Conservation (phyloP, 2,888 invertebrate species). For the Leptopilina myrica region DNA sequence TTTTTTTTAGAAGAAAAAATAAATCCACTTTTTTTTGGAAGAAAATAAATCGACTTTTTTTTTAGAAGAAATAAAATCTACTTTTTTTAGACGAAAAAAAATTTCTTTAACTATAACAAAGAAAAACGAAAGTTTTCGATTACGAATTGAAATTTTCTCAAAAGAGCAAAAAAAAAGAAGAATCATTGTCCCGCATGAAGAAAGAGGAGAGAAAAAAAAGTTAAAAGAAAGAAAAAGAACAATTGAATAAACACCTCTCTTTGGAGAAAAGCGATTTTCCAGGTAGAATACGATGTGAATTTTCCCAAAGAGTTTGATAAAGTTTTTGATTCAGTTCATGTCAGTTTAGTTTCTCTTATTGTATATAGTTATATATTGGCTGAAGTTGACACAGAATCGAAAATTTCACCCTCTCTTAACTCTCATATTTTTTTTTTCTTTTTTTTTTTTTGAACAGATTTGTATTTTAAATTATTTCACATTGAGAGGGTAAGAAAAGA, state of each 20-base stretch:
- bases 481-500: background rate
- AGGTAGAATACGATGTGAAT: background rate
- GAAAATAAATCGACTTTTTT: too few relatives aligned
- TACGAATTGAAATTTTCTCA: too few relatives aligned
- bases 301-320: background rate
- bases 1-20: too few relatives aligned
- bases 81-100: too few relatives aligned
- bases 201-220: background rate
- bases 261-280: background rate
- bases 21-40: too few relatives aligned
- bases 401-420: background rate
- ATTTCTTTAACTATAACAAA: too few relatives aligned
- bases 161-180: too few relatives aligned
- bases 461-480: background rate
- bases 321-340: slow-evolving; percentile 9
- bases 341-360: background rate
- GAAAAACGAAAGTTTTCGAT: too few relatives aligned
- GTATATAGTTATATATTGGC: too few relatives aligned
- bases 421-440: background rate
- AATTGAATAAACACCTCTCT: background rate
- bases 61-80: too few relatives aligned
- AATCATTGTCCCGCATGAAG: too few relatives aligned
- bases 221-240: background rate
- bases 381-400: slow-evolving; percentile 2
- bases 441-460: background rate